Evolutionary conservation across 23 tunicate genomes (phyloP).

Genomic region (Styela plicata): DNA sequence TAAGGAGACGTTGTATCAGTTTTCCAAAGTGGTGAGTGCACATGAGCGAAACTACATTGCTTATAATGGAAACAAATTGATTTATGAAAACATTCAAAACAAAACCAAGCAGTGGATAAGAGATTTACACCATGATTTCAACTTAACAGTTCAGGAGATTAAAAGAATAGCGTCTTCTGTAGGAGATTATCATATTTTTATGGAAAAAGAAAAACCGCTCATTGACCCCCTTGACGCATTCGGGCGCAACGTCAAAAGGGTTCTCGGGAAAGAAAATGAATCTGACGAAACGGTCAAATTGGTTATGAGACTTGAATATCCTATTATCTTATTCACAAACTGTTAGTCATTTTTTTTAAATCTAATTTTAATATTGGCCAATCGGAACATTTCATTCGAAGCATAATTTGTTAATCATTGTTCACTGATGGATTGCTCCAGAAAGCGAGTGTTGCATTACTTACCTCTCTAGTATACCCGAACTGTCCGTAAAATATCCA

Average conservation of each 20-base stretch:
- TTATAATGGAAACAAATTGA: not conserved
- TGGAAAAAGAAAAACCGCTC: not conserved
- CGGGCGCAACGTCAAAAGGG: not conserved
- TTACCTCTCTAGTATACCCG: too few species aligned
- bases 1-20: not conserved
- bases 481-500: too few species aligned
- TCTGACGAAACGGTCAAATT: not conserved
- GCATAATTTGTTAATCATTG: too few species aligned
- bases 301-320: not conserved
- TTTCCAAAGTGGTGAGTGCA: not conserved
- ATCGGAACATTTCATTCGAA: too few species aligned
- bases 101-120: not conserved
- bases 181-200: not conserved
- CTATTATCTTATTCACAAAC: not conserved
- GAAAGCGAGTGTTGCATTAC: too few species aligned
- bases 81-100: not conserved
- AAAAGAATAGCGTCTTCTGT: not conserved
- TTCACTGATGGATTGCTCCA: too few species aligned
- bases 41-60: not conserved
- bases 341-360: too few species aligned
- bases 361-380: too few species aligned
- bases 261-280: not conserved
- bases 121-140: not conserved
- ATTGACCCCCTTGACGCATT: conserved; percentile 7
- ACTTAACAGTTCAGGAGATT: not conserved